Evolutionary conservation across 37 sponge, comb jelly and placozoan genomes (phyloP).

Genomic region (Amphimedon queenslandica): DNA sequence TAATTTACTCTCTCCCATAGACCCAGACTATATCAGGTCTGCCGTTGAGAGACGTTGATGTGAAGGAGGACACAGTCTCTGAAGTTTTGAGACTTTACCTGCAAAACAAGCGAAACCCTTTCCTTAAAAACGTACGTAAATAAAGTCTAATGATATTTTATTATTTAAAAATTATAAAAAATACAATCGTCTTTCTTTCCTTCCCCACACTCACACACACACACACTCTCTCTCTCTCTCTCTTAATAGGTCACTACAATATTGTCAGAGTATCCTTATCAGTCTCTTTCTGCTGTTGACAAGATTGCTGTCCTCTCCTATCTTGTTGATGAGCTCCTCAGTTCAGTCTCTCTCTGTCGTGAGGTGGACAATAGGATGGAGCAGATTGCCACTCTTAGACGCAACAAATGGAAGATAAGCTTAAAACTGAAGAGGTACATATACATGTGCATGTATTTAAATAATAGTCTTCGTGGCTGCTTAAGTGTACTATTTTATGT

Average conservation of each 20-base stretch:
- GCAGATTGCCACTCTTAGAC: constrained; percentile 47
- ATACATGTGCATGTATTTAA: too few species aligned
- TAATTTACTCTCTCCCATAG: background rate
- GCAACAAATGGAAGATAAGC: constrained; percentile 85
- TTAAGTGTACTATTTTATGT: too few species aligned
- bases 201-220: too few species aligned
- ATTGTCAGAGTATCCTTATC: constrained; percentile 33
- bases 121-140: background rate
- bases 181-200: too few species aligned
- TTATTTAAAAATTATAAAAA: too few species aligned
- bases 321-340: constrained; percentile 60
- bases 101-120: background rate
- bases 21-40: constrained; percentile 25
- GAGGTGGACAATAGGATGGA: constrained; percentile 80
- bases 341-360: constrained; percentile 39
- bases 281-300: constrained; percentile 43
- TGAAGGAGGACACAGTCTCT: constrained; percentile 41
- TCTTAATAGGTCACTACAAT: constrained; percentile 11
- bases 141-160: background rate
- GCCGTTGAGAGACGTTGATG: constrained; percentile 32
- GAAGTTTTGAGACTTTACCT: constrained; percentile 63
- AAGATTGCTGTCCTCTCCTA: constrained; percentile 48
- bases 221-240: background rate
- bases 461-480: too few species aligned
- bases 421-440: constrained; percentile 78